Evolutionary conservation across 2,113 vertebrate species (phyloP), one percentile per base, ranked within the genome.

Genomic region (Sander lucioperca): DNA sequence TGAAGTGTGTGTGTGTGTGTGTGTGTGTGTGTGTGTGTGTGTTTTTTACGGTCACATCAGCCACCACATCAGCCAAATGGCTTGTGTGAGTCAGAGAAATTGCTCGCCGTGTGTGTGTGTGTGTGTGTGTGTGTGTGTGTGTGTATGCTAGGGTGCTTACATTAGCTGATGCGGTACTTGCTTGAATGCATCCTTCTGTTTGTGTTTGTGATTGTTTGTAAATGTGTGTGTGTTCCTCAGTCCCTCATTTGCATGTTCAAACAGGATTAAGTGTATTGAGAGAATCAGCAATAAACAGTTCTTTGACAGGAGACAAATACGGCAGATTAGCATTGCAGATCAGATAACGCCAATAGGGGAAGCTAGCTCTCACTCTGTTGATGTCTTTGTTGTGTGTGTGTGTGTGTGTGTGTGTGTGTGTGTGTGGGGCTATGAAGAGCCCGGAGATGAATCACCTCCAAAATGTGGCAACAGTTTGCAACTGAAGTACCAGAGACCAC

Each of bases 161-260:
- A 56, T 86, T 77, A 68, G 62, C 21, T 5, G 16, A 71, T n/a
- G 18, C 47, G 14, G 56, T 59, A 25, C 21, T 68, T 75, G 61
- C 74, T 63, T 74, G 53, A 74, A 67, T 78, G 45, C 21, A 56
- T 23, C 76, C 64, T 48, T 67, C 36, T 78, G 76, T 80, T 59
- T 74, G 65, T 64, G 80, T 82, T 45, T 75, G 18, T 67, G 5
- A 33, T 56, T 67, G 58, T 74, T 59, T 66, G 47, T n/a, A 19
- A 50, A 16, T 53, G 43, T 43, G 67, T 47, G 74, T 79, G 23
- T 62, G 66, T 66, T 77, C 51, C 50, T 53, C 3, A 2, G 43
- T 57, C 15, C 30, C 33, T 87, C 47, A 88, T 87, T 90, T 88
- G 76, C 84, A 92, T 89, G 74, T 83, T 85, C 64, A 86, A 88